A percentile compares a stretch with the other conserved stretches of the same genome.
phyloP scores from a whole-genome alignment of 1,140 invertebrate species.

The Drosophila tristis region DNA sequence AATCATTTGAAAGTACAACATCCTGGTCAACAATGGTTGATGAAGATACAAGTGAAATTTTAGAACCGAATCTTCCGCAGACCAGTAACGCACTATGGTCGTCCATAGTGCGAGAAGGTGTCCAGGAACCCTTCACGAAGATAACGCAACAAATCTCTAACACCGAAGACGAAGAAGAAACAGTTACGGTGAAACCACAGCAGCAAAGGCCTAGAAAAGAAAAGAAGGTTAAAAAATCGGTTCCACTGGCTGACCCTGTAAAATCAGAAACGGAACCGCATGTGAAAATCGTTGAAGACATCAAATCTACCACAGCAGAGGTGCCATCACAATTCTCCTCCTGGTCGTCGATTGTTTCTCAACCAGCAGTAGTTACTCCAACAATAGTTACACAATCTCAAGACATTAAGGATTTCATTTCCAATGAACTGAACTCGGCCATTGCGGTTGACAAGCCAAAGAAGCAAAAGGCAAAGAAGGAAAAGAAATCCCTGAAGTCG shows the following conservation, averaged over 20 bases:
- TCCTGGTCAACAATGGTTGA: conserved; percentile 51
- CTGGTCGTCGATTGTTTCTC: conserved; percentile 51
- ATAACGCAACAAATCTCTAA: conserved; percentile 15
- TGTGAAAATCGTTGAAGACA: not conserved
- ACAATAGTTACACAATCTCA: not conserved
- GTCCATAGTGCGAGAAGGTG: conserved; percentile 62
- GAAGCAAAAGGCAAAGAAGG: conserved; percentile 27
- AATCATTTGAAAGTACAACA: not conserved
- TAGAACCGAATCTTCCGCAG: not conserved
- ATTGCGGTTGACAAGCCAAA: conserved; percentile 39
- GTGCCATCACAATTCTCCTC: conserved; percentile 5
- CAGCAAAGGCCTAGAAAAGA: conserved; percentile 18
- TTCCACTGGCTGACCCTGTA: not conserved
- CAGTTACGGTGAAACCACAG: not conserved
- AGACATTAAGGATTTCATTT: conserved; percentile 23
- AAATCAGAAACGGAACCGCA: not conserved
- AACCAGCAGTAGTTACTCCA: conserved; percentile 9
- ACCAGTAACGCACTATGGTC: conserved; percentile 47
- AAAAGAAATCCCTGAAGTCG: conserved; percentile 11
- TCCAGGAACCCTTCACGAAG: conserved; percentile 43
- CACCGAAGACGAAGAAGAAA: not conserved
- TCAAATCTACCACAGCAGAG: not conserved
- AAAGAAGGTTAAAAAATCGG: not conserved
- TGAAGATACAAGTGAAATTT: conserved; percentile 16
- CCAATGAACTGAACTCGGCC: conserved; percentile 15